Evolutionary conservation across 2,888 invertebrate species (phyloP).

Genomic region (Clostera curtula): DNA sequence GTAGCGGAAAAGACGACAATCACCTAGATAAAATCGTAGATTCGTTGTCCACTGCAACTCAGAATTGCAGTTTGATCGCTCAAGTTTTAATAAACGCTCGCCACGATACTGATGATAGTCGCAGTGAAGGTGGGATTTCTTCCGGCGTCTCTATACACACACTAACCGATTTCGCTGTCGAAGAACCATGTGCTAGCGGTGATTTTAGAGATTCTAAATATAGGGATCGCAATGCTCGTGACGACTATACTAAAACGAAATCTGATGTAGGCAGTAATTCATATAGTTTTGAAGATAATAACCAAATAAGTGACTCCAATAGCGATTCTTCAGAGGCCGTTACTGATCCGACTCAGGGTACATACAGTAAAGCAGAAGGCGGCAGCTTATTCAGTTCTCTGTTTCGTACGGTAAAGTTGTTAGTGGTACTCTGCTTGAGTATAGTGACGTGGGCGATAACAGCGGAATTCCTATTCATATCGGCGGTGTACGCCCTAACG

Average conservation of each 20-base stretch:
- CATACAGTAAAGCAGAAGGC: slow-evolving; percentile 8
- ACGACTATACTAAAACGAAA: background rate
- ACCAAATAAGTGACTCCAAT: slow-evolving; percentile 14
- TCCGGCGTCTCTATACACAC: slow-evolving; percentile 46
- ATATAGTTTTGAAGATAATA: slow-evolving; percentile 6
- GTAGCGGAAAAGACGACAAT: slow-evolving; percentile 18
- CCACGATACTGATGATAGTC: slow-evolving; percentile 6
- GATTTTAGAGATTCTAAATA: slow-evolving; percentile 7
- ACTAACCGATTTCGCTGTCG: slow-evolving; percentile 30
- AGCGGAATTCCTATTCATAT: slow-evolving; percentile 34
- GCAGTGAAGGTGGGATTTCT: slow-evolving; percentile 21
- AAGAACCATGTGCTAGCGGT: slow-evolving; percentile 9
- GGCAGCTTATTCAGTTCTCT: slow-evolving; percentile 20
- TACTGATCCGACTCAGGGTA: slow-evolving; percentile 6
- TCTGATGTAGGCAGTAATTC: slow-evolving; percentile 1
- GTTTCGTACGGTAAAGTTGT: slow-evolving; percentile 28
- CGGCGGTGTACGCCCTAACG: slow-evolving; percentile 32
- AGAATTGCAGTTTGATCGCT: slow-evolving; percentile 39
- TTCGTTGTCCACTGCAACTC: slow-evolving; percentile 34
- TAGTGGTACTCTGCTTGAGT: slow-evolving; percentile 36
- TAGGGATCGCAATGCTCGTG: background rate
- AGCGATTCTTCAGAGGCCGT: slow-evolving; percentile 6
- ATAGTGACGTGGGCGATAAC: slow-evolving; percentile 30
- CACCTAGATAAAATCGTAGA: slow-evolving; percentile 35
- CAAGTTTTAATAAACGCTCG: slow-evolving; percentile 33